These are phyloP conservation scores for Vireo altiloquus DNA, from an alignment of 2,113 vertebrate genomes.

Conservation along the genomic window DNA sequence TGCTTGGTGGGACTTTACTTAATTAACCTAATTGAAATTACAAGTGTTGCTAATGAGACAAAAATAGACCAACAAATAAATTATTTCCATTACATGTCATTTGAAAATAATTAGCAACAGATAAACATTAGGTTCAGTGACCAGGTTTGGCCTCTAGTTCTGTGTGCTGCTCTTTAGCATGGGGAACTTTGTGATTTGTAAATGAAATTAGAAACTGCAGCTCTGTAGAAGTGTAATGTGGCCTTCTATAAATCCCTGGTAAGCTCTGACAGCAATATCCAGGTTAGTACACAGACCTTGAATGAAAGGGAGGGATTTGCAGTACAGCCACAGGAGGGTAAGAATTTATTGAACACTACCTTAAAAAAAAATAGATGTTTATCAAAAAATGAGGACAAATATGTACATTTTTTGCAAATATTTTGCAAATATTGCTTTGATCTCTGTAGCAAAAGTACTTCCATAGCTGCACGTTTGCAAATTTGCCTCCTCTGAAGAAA, in stretches of 20 bases:
- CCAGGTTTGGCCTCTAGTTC: background rate
- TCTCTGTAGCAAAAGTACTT: background rate
- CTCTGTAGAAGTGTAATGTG: background rate
- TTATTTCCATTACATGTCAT: conserved; percentile 20
- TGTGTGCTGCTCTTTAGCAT: background rate
- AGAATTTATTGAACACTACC: background rate
- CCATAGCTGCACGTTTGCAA: background rate
- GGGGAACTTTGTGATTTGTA: background rate
- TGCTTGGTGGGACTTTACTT: conserved; percentile 5
- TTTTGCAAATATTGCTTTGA: background rate
- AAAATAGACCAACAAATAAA: conserved; percentile 37
- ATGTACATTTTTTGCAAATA: background rate
- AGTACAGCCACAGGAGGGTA: background rate
- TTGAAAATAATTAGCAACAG: conserved; percentile 49
- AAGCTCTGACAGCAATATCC: background rate
- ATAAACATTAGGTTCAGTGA: conserved; percentile 28
- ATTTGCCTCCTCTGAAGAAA: background rate
- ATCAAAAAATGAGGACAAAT: background rate
- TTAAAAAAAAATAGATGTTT: background rate
- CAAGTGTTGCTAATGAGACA: conserved; percentile 49
- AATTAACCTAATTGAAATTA: conserved; percentile 35
- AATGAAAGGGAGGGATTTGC: background rate
- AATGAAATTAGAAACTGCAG: background rate
- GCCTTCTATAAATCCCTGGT: background rate
- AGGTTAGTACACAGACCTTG: background rate